These are phyloP conservation scores for Glareola pratincola DNA, from an alignment of 2,113 vertebrate species.

Conservation along the genomic window DNA sequence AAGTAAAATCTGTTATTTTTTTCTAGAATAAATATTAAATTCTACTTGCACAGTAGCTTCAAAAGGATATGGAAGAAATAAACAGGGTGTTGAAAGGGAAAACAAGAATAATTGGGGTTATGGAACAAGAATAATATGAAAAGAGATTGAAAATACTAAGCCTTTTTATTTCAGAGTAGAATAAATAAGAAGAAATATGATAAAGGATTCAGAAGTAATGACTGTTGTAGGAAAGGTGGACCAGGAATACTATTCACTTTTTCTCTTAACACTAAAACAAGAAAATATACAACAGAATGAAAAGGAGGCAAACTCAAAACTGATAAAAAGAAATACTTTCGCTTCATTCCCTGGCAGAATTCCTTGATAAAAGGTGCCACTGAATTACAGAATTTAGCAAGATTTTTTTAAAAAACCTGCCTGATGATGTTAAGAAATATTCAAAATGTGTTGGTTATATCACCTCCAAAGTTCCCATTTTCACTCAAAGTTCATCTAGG, in stretches of 20 bases:
- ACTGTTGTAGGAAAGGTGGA: not conserved
- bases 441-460: not conserved
- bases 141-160: not conserved
- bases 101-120: not conserved
- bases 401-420: not conserved
- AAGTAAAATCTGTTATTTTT: not conserved
- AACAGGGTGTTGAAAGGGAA: not conserved
- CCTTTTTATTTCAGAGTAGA: not conserved
- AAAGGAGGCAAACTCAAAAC: not conserved
- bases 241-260: not conserved
- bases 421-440: not conserved
- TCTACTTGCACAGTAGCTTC: not conserved
- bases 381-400: not conserved
- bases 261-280: not conserved
- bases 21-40: not conserved
- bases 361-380: not conserved
- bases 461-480: not conserved
- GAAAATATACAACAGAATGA: not conserved
- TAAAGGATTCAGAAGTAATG: not conserved
- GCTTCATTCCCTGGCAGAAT: not conserved
- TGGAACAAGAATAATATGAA: not conserved
- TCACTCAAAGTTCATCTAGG: not conserved
- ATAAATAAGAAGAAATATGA: not conserved
- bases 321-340: not conserved
- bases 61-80: not conserved